These are phyloP conservation scores for Coenonympha arcania DNA, from an alignment of 2,888 invertebrate genomes.

Conservation along the genomic window DNA sequence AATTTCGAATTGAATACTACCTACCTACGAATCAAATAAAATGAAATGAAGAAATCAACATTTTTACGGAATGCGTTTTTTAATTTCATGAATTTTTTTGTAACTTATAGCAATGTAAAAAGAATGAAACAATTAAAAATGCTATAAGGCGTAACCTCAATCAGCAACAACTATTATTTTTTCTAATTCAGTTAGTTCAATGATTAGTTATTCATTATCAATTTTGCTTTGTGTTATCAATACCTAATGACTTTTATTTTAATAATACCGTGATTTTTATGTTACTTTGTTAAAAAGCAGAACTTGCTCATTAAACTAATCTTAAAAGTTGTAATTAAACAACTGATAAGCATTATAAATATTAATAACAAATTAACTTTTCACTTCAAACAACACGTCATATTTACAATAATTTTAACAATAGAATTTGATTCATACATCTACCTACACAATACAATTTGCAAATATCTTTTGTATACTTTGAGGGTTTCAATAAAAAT, in stretches of 20 bases:
- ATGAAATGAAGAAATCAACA: too few relatives aligned
- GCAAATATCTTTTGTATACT: background rate
- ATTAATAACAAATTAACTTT: slow-evolving; percentile 3
- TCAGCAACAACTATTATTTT: too few relatives aligned
- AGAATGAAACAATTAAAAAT: too few relatives aligned
- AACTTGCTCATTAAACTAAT: slow-evolving; percentile 25
- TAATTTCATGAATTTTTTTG: too few relatives aligned
- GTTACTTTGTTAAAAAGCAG: slow-evolving; percentile 9
- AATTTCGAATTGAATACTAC: too few relatives aligned
- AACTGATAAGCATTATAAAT: slow-evolving; percentile 16
- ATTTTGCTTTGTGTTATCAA: background rate
- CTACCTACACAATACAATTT: background rate
- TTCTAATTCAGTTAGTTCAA: too few relatives aligned
- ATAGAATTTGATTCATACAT: background rate
- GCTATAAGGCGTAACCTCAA: too few relatives aligned
- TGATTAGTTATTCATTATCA: background rate
- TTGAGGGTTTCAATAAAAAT: too few relatives aligned
- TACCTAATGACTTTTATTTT: background rate
- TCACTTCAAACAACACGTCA: background rate
- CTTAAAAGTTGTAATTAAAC: slow-evolving; percentile 18
- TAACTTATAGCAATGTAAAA: too few relatives aligned
- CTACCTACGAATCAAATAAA: too few relatives aligned
- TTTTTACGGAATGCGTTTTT: too few relatives aligned
- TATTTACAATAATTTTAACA: background rate
- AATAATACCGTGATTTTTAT: slow-evolving; percentile 3